Conservation (phyloP, 2,797 vertebrate genomes). For the Malurus leucopterus region DNA sequence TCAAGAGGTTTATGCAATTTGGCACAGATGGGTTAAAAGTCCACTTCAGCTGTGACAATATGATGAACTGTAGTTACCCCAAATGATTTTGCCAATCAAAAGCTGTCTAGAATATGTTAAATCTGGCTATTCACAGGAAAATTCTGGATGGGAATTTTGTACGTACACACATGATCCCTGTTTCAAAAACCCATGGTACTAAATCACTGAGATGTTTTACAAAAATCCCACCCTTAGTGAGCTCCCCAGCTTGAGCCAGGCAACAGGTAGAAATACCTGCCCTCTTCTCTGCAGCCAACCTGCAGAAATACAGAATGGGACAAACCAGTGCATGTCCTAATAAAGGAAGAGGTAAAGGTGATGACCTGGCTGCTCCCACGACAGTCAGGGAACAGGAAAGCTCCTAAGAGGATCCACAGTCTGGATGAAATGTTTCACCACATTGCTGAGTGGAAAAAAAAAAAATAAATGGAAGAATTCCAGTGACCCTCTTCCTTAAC, state of each 20-base stretch:
- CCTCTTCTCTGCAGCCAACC: not conserved
- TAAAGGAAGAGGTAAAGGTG: not conserved
- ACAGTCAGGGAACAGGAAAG: not conserved
- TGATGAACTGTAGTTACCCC: not conserved
- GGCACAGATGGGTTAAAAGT: not conserved
- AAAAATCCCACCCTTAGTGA: not conserved
- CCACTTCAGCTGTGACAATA: not conserved
- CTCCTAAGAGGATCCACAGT: not conserved
- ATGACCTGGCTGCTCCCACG: accelerated
- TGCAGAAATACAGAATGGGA: not conserved
- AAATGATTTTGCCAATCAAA: not conserved
- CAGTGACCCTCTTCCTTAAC: not conserved
- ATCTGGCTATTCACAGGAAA: not conserved
- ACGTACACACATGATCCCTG: not conserved
- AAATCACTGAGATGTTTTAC: not conserved
- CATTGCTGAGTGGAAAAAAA: not conserved
- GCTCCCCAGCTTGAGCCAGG: not conserved
- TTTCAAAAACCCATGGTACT: not conserved
- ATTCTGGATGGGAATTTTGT: not conserved
- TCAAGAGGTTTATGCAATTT: not conserved
- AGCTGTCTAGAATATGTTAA: not conserved
- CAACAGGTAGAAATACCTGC: not conserved
- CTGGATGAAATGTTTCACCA: not conserved
- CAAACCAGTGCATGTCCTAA: not conserved
- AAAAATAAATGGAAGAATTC: not conserved